phyloP scores from a whole-genome alignment of 2,113 vertebrate species.

The Orycteropus afer region DNA sequence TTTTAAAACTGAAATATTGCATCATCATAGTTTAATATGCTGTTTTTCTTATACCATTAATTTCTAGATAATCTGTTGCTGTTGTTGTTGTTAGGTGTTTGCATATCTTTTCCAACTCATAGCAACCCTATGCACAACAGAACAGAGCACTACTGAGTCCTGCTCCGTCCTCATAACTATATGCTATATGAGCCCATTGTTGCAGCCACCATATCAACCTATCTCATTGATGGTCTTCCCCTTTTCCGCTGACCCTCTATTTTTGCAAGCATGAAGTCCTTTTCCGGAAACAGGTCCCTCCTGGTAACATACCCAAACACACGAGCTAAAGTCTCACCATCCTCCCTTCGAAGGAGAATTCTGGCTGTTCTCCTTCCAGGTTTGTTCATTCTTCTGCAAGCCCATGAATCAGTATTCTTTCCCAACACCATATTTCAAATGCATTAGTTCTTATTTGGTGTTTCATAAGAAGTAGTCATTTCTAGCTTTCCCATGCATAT shows the following conservation, averaged over 20 bases:
- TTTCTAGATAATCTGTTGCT: constrained; percentile 10
- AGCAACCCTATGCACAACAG: neutral
- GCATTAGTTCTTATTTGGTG: neutral
- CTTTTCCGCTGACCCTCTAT: neutral
- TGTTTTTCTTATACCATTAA: constrained; percentile 27
- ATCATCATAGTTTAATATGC: neutral
- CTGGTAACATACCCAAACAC: no score
- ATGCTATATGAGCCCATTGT: neutral
- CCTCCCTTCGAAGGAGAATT: neutral
- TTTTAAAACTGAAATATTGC: neutral
- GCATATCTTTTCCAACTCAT: neutral
- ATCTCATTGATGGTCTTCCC: neutral
- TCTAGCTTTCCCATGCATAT: neutral
- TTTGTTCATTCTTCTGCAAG: neutral
- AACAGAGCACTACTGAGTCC: neutral
- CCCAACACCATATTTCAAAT: neutral
- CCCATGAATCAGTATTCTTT: neutral
- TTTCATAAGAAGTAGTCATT: no score
- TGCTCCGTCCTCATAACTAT: neutral
- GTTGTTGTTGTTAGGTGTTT: neutral
- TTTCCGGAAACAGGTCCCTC: no score
- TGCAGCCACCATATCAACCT: neutral
- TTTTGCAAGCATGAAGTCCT: no score
- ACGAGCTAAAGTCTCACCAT: no score
- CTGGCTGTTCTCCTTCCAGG: neutral